These are phyloP conservation scores for Zosterops japonicus DNA, from an alignment of 2,113 vertebrate species.

Conservation along the genomic window DNA sequence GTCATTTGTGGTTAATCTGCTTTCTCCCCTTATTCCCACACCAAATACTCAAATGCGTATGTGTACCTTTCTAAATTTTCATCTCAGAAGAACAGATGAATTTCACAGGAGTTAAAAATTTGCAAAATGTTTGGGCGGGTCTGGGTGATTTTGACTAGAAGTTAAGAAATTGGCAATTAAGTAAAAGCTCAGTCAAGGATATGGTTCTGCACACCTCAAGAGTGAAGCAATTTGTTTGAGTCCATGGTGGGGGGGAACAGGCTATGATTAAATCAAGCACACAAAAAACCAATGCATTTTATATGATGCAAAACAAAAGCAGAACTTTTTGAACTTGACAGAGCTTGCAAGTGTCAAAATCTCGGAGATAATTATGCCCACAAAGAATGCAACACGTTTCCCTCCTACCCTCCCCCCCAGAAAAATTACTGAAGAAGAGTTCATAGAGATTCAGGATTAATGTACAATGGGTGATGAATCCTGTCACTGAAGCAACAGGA, in stretches of 20 bases:
- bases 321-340: not conserved
- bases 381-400: not conserved
- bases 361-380: not conserved
- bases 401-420: not conserved
- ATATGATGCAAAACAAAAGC: not conserved
- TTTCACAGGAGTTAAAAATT: not conserved
- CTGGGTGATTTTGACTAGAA: not conserved
- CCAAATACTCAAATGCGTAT: not conserved
- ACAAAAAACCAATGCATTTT: not conserved
- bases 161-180: not conserved
- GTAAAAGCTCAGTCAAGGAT: not conserved
- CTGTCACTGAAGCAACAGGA: not conserved
- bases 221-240: not conserved
- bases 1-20: not conserved
- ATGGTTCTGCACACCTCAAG: not conserved
- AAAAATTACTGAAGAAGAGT: not conserved
- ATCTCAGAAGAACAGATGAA: not conserved
- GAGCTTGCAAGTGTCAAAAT: not conserved
- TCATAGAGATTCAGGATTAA: not conserved
- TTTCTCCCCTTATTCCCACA: conserved; percentile 1
- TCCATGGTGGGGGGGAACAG: fast-evolving
- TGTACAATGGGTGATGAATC: not conserved
- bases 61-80: not conserved
- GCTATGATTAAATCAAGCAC: not conserved
- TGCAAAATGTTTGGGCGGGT: not conserved